Percentiles rank a stretch among this genome's conserved stretches.
These are phyloP conservation scores for Bothrops alternatus DNA, from an alignment of 2,797 vertebrate species.

Conservation along the genomic window DNA sequence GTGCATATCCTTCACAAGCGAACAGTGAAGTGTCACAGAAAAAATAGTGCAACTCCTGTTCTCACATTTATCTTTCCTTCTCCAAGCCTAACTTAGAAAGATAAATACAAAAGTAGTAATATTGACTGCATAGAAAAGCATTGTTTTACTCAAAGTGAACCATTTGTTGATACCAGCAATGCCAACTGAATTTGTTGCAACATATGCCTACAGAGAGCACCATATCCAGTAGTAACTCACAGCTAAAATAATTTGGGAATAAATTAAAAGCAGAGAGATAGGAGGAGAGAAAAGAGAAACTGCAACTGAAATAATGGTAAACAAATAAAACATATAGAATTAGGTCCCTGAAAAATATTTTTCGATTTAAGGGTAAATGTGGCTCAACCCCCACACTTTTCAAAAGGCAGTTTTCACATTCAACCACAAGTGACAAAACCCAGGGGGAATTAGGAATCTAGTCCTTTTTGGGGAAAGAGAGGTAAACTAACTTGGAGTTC, in stretches of 20 bases:
- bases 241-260: not conserved
- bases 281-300: not conserved
- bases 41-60: not conserved
- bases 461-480: slow-evolving; percentile 16
- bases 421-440: not conserved
- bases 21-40: not conserved
- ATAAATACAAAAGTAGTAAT: not conserved
- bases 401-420: not conserved
- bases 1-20: not conserved
- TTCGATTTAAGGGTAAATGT: not conserved
- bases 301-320: not conserved
- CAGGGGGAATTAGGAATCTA: slow-evolving; percentile 7
- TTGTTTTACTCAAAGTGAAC: not conserved
- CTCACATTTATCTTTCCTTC: not conserved
- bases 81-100: not conserved
- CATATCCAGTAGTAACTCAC: not conserved
- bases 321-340: not conserved
- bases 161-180: not conserved
- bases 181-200: not conserved
- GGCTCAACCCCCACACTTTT: not conserved
- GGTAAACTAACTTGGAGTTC: not conserved
- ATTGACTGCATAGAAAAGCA: not conserved
- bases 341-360: not conserved
- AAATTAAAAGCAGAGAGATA: not conserved
- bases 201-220: not conserved